A percentile compares a stretch with the other conserved stretches of the same genome.
phyloP scores from a whole-genome alignment of 2,888 invertebrate species.

The Metallyticus violacea region DNA sequence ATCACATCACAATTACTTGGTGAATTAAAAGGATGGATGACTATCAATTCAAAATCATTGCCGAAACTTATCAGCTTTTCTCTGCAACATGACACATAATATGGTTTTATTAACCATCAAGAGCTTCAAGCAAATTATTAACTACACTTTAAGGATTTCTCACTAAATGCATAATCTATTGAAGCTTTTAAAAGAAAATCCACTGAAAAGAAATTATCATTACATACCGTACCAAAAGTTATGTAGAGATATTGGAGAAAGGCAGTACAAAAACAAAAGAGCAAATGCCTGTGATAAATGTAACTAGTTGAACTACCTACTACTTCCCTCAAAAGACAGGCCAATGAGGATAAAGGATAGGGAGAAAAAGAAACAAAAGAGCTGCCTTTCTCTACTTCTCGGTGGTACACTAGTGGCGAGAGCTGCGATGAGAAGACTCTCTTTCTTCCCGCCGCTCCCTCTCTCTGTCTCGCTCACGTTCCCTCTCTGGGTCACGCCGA shows the following conservation, averaged over 20 bases:
- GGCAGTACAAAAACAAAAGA: not conserved
- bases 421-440: constrained; percentile 57
- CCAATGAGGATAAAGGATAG: not conserved
- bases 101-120: not conserved
- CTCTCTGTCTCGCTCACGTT: constrained; percentile 29
- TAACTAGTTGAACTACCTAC: not conserved
- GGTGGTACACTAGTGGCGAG: constrained; percentile 55
- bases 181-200: not conserved
- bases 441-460: constrained; percentile 37
- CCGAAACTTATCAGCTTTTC: not conserved
- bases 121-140: not conserved
- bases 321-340: not conserved
- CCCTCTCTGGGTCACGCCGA: constrained; percentile 32
- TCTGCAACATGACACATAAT: not conserved
- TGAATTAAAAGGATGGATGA: not conserved
- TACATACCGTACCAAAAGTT: not conserved
- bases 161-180: not conserved
- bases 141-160: not conserved
- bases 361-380: not conserved
- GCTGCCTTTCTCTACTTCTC: not conserved
- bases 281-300: not conserved
- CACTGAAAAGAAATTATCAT: not conserved
- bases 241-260: not conserved
- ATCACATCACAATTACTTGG: not conserved
- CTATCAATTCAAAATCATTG: not conserved